Percentiles rank a stretch among this genome's conserved stretches.
Evolutionary conservation across 2,113 vertebrate genomes (phyloP).

Genomic region (Notothenia rossii): DNA sequence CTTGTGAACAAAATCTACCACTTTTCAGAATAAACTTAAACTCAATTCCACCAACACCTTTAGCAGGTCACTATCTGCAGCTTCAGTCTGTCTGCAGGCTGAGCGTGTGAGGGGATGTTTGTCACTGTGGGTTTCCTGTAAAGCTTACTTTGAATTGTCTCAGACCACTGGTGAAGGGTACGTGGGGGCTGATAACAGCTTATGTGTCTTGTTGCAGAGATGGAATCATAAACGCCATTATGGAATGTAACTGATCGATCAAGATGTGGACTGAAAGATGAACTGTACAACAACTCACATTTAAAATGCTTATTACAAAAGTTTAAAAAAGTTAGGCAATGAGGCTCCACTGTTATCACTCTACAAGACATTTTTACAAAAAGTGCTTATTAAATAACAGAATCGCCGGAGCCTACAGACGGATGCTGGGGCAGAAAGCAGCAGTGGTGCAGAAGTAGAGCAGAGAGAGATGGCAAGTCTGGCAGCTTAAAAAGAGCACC

Average conservation of each 20-base stretch:
- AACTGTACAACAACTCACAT: conserved; percentile 1
- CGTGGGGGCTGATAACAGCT: neutral
- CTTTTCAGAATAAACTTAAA: neutral
- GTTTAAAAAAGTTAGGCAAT: too few species aligned
- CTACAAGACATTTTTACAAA: too few species aligned
- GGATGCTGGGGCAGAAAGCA: too few species aligned
- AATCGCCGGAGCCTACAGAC: too few species aligned
- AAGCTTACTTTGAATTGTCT: neutral
- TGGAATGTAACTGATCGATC: conserved; percentile 4
- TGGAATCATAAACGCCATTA: neutral
- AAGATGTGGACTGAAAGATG: neutral
- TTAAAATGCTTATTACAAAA: too few species aligned
- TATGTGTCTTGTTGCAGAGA: neutral
- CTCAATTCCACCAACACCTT: neutral
- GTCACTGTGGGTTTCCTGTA: conserved; percentile 12
- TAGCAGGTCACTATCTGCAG: neutral
- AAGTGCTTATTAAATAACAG: too few species aligned
- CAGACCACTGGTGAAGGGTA: neutral
- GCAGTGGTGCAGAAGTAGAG: too few species aligned
- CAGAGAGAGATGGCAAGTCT: too few species aligned
- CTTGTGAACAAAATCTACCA: neutral
- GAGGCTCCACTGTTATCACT: too few species aligned
- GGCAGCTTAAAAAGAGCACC: too few species aligned
- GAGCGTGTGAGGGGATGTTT: neutral
- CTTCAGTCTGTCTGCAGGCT: neutral